Evolutionary conservation across 2,113 vertebrate genomes (phyloP).

Genomic region (Raja brachyura): DNA sequence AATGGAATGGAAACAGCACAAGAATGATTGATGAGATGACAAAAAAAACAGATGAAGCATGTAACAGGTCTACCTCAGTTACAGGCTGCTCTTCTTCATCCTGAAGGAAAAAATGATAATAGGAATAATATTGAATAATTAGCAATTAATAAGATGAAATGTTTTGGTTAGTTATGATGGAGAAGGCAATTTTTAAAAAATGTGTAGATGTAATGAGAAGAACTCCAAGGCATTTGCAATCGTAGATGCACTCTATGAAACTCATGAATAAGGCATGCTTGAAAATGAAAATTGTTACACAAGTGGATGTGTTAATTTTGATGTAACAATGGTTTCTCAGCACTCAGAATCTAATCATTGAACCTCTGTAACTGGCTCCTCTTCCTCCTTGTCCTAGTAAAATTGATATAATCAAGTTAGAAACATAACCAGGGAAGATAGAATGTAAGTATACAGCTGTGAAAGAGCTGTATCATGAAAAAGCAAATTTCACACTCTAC

Average conservation of each 20-base stretch:
- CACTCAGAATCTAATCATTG: neutral
- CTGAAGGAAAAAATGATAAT: conserved; percentile 45
- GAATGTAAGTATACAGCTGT: too few species aligned
- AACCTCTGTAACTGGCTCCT: conserved; percentile 24
- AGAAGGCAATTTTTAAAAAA: neutral
- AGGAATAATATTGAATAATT: conserved; percentile 40
- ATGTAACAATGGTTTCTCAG: neutral
- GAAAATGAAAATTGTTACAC: neutral
- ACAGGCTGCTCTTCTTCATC: conserved; percentile 50
- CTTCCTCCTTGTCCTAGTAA: neutral
- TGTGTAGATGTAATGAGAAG: neutral
- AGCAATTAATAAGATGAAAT: conserved; percentile 29
- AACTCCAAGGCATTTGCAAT: neutral
- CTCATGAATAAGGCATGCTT: neutral
- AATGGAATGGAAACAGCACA: neutral
- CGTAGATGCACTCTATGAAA: neutral
- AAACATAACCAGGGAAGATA: neutral
- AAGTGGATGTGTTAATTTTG: neutral
- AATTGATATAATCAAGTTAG: neutral
- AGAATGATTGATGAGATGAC: neutral
- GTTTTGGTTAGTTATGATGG: conserved; percentile 18
- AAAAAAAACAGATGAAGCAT: neutral
- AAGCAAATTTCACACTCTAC: neutral
- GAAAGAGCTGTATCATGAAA: neutral
- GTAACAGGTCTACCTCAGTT: conserved; percentile 44